Percentiles rank a stretch among this genome's conserved stretches.
phyloP scores from a whole-genome alignment of 2,888 invertebrate genomes.

The Epistrophe grossulariae region DNA sequence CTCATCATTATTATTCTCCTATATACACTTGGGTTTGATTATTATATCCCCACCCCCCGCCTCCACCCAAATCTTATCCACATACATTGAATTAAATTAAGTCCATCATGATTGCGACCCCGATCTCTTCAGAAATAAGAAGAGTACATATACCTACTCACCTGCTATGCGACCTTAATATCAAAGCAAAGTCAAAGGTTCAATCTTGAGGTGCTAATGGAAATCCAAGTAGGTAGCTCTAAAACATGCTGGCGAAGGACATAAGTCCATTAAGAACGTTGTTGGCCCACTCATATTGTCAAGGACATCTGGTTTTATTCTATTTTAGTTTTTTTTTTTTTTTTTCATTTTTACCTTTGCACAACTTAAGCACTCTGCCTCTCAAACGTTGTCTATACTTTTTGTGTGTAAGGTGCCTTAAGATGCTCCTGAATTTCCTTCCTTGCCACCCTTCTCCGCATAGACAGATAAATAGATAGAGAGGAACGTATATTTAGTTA shows the following conservation, averaged over 20 bases:
- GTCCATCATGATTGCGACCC: conserved; percentile 17
- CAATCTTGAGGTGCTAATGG: conserved; percentile 58
- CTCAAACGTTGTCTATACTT: background rate
- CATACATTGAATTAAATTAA: conserved; percentile 29
- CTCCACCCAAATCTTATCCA: background rate
- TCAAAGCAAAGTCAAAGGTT: conserved; percentile 56
- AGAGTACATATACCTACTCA: conserved; percentile 4
- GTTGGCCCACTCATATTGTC: conserved; percentile 57
- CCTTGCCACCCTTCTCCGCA: background rate
- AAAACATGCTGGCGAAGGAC: conserved; percentile 33
- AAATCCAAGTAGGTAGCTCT: conserved; percentile 37
- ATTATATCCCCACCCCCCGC: too few species aligned
- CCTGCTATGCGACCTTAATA: conserved; percentile 55
- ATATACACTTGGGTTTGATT: background rate
- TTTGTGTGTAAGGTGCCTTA: conserved; percentile 51
- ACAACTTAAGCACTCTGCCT: conserved; percentile 29
- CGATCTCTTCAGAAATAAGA: background rate
- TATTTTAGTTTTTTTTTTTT: conserved; percentile 12
- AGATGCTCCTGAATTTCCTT: conserved; percentile 50
- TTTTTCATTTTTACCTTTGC: conserved; percentile 8
- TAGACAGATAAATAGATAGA: background rate
- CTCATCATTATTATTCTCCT: background rate
- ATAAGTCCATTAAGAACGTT: conserved; percentile 60
- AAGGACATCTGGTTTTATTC: conserved; percentile 59
- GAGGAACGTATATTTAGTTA: background rate